These are phyloP conservation scores for Amiota communis DNA, from an alignment of 2,888 invertebrate species.

Conservation along the genomic window DNA sequence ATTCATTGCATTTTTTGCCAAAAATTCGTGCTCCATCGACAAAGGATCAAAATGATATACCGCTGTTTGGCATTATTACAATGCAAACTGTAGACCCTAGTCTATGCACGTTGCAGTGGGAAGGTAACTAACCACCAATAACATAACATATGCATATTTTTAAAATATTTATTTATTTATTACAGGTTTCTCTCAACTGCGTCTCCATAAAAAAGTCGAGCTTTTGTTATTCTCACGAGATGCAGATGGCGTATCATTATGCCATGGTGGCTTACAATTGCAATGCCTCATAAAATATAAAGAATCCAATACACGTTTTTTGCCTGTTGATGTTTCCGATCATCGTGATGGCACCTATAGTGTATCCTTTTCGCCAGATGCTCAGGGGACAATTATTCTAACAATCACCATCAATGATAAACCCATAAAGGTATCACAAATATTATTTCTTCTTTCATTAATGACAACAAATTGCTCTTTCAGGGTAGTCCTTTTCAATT, in stretches of 20 bases:
- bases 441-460: neutral
- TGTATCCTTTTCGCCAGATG: slow-evolving; percentile 78
- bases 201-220: slow-evolving; percentile 79
- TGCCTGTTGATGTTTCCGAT: slow-evolving; percentile 76
- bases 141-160: neutral
- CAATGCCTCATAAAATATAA: slow-evolving; percentile 76
- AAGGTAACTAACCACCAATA: slow-evolving; percentile 49
- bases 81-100: slow-evolving; percentile 79
- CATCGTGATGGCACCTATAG: slow-evolving; percentile 79
- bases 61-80: slow-evolving; percentile 77
- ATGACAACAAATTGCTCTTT: slow-evolving; percentile 24
- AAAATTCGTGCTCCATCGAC: slow-evolving; percentile 74
- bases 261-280: slow-evolving; percentile 80
- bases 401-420: slow-evolving; percentile 79
- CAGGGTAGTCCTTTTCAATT: slow-evolving; percentile 82
- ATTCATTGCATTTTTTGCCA: slow-evolving; percentile 76
- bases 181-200: slow-evolving; percentile 72
- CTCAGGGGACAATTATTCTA: slow-evolving; percentile 78
- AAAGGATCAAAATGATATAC: slow-evolving; percentile 72
- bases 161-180: too few species aligned
- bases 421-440: slow-evolving; percentile 77
- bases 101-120: slow-evolving; percentile 76
- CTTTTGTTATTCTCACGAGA: slow-evolving; percentile 78
- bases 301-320: slow-evolving; percentile 74
- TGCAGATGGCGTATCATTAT: slow-evolving; percentile 77